Conservation (phyloP, 2,797 vertebrate genomes). For the Thunnus albacares region DNA sequence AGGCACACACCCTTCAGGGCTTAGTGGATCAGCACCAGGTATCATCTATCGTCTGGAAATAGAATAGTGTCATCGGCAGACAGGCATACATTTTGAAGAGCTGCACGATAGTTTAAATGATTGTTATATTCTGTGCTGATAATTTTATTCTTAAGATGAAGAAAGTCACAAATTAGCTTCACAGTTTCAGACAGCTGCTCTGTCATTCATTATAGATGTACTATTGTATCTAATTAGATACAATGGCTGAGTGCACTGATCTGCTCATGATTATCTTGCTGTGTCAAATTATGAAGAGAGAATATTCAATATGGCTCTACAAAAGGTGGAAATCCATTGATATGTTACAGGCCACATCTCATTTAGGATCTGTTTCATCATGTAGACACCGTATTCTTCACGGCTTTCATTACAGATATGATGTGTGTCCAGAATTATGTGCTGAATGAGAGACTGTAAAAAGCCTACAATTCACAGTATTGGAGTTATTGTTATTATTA, state of each 20-base stretch:
- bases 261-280: background rate
- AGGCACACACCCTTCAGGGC: slow-evolving; percentile 26
- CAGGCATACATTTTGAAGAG: background rate
- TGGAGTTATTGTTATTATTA: background rate
- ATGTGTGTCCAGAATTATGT: background rate
- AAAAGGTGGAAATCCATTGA: background rate
- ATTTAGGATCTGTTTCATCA: background rate
- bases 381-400: background rate
- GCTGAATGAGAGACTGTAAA: background rate
- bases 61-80: slow-evolving; percentile 1
- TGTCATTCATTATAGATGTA: background rate
- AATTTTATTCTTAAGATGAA: background rate
- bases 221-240: background rate
- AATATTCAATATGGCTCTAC: background rate
- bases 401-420: background rate
- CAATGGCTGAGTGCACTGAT: background rate
- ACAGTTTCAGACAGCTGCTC: background rate
- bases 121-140: background rate
- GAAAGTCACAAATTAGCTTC: background rate
- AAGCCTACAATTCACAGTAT: background rate
- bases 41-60: slow-evolving; percentile 33
- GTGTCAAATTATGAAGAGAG: background rate
- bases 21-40: slow-evolving; percentile 32
- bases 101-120: background rate
- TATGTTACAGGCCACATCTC: background rate